A percentile compares a stretch with the other conserved stretches of the same genome.
phyloP scores from a whole-genome alignment of 2,888 invertebrate species.

The Drosophila colorata region DNA sequence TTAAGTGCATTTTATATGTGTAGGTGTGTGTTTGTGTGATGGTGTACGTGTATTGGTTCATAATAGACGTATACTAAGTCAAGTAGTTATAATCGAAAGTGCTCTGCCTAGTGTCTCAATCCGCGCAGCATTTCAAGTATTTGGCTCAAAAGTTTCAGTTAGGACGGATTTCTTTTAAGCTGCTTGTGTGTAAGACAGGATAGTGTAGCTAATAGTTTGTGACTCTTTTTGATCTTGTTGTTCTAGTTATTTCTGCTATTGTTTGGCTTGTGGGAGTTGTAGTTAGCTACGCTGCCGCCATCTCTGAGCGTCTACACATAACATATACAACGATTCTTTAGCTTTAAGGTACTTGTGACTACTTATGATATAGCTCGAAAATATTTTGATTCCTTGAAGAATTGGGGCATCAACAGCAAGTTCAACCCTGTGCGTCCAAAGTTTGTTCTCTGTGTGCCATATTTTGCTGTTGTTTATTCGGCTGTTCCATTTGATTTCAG shows the following conservation, averaged over 20 bases:
- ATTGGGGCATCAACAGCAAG: conserved; percentile 27
- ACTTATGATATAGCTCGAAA: conserved; percentile 79
- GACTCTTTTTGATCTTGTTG: conserved; percentile 11
- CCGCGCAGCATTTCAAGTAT: conserved; percentile 41
- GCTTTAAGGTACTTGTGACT: conserved; percentile 80
- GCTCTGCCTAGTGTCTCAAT: conserved; percentile 42
- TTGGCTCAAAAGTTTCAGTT: conserved; percentile 77
- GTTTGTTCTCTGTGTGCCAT: conserved; percentile 34
- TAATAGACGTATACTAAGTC: conserved; percentile 36
- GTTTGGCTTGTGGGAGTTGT: conserved; percentile 10
- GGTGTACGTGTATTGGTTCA: conserved; percentile 22
- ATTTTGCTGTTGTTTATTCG: conserved; percentile 5
- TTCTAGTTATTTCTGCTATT: conserved; percentile 14
- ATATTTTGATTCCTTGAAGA: conserved; percentile 67
- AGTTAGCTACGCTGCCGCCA: conserved; percentile 27
- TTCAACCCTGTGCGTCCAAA: conserved; percentile 50
- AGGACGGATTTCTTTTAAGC: conserved; percentile 78
- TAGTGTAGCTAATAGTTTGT: conserved; percentile 48
- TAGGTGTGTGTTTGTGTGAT: conserved; percentile 13
- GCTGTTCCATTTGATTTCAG: neutral
- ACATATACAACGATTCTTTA: conserved; percentile 57
- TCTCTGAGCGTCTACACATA: conserved; percentile 33
- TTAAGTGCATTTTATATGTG: conserved; percentile 69
- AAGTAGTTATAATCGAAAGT: conserved; percentile 30
- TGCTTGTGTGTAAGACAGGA: conserved; percentile 53